Conservation (phyloP, 2,113 vertebrate genomes). For the Origma solitaria region DNA sequence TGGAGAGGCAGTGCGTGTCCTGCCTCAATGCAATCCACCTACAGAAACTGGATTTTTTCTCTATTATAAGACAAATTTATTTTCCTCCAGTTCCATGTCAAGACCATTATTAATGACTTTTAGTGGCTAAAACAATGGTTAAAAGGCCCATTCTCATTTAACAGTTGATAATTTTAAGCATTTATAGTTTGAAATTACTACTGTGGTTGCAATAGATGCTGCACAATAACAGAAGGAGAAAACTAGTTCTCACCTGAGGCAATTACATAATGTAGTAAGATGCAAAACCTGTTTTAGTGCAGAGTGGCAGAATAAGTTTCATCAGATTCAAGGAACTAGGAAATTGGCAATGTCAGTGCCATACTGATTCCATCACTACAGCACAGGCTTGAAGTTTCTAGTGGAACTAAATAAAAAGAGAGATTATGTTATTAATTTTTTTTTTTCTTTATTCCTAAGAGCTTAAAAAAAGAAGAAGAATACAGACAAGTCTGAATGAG, state of each 20-base stretch:
- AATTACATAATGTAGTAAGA: neutral
- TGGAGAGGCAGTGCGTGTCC: neutral
- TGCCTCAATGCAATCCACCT: neutral
- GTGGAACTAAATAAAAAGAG: neutral
- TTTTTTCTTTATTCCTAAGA: neutral
- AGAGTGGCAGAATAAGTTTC: neutral
- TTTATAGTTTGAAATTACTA: neutral
- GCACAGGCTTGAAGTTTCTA: neutral
- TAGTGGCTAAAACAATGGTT: neutral
- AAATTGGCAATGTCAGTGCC: neutral
- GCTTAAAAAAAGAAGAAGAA: neutral
- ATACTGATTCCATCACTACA: neutral
- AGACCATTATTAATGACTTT: neutral
- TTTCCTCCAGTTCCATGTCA: neutral
- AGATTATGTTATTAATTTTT: neutral
- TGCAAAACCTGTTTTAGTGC: neutral
- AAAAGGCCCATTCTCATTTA: neutral
- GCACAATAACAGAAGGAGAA: neutral
- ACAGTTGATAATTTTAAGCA: neutral
- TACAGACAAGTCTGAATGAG: slow-evolving; percentile 6
- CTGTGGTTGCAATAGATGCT: neutral
- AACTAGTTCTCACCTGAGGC: neutral
- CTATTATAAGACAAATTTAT: neutral
- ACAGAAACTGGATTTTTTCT: neutral
- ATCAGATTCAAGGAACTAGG: neutral